Conservation (phyloP, 37 sponge, comb jelly and placozoan species). For the Spongilla lacustris region DNA sequence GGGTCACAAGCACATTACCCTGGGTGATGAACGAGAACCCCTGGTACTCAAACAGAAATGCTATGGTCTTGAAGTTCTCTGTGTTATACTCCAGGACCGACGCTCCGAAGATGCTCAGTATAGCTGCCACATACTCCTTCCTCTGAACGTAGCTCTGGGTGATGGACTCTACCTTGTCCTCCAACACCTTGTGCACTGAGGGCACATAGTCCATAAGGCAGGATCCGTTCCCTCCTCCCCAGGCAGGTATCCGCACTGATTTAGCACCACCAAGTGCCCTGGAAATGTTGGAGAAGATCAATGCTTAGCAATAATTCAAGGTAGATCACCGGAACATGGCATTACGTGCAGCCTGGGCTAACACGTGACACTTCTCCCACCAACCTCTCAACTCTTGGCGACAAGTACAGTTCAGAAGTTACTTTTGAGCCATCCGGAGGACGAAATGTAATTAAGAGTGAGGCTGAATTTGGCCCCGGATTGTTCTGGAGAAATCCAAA, state of each 20-base stretch:
- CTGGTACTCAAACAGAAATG: conserved; percentile 74
- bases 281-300: no score
- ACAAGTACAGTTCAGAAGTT: conserved; percentile 36
- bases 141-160: conserved; percentile 52
- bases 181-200: conserved; percentile 42
- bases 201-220: conserved; percentile 86
- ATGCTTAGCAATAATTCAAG: no score
- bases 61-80: conserved; percentile 63
- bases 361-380: not conserved
- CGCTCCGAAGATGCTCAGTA: conserved; percentile 59
- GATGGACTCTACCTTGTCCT: conserved; percentile 61
- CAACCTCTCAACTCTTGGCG: conserved; percentile 60
- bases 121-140: conserved; percentile 68
- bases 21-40: conserved; percentile 63
- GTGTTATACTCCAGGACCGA: conserved; percentile 84
- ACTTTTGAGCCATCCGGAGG: conserved; percentile 57
- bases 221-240: conserved; percentile 56
- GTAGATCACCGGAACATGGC: not conserved
- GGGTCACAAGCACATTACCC: conserved; percentile 20
- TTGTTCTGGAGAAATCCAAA: conserved; percentile 24
- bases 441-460: conserved; percentile 51
- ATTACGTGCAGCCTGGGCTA: not conserved
- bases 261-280: conserved; percentile 49
- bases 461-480: conserved; percentile 52
- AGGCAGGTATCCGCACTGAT: conserved; percentile 50